Evolutionary conservation across 2,888 invertebrate species (phyloP).

Genomic region (Colostygia pectinataria): DNA sequence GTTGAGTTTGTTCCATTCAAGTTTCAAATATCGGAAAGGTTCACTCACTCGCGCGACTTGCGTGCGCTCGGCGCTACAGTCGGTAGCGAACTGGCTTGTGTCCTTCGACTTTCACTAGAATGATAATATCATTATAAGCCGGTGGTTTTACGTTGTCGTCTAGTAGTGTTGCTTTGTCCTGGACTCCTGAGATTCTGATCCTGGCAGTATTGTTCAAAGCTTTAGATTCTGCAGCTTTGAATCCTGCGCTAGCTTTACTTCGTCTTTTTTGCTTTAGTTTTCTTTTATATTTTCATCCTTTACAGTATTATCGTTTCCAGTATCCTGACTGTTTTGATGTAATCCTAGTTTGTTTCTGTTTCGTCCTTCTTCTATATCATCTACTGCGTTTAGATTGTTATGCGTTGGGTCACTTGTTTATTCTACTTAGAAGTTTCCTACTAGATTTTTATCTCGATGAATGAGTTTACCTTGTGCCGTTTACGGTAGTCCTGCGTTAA

Average conservation of each 20-base stretch:
- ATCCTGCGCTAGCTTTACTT: slow-evolving; percentile 10
- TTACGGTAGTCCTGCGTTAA: slow-evolving; percentile 31
- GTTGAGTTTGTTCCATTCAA: slow-evolving; percentile 42
- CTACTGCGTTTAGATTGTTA: not conserved
- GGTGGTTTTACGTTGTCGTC: slow-evolving; percentile 31
- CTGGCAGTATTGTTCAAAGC: slow-evolving; percentile 22
- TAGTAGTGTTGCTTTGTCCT: not conserved
- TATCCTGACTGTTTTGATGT: too few species aligned
- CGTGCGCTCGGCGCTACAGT: slow-evolving; percentile 42
- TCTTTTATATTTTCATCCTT: not conserved
- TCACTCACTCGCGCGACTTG: slow-evolving; percentile 30
- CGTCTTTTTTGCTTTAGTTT: not conserved
- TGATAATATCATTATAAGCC: slow-evolving; percentile 54
- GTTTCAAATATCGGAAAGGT: slow-evolving; percentile 33
- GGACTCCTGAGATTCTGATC: slow-evolving; percentile 18
- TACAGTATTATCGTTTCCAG: not conserved
- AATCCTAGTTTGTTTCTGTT: not conserved
- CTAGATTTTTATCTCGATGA: slow-evolving; percentile 43
- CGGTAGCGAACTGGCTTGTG: slow-evolving; percentile 60
- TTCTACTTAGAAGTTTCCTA: slow-evolving; percentile 49
- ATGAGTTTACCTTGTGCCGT: slow-evolving; percentile 42
- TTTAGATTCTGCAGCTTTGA: slow-evolving; percentile 23
- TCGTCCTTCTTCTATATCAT: not conserved
- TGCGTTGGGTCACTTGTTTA: slow-evolving; percentile 39
- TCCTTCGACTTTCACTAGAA: slow-evolving; percentile 77